Evolutionary conservation across 2,797 vertebrate species (phyloP).

Genomic region (Eulemur coronatus): DNA sequence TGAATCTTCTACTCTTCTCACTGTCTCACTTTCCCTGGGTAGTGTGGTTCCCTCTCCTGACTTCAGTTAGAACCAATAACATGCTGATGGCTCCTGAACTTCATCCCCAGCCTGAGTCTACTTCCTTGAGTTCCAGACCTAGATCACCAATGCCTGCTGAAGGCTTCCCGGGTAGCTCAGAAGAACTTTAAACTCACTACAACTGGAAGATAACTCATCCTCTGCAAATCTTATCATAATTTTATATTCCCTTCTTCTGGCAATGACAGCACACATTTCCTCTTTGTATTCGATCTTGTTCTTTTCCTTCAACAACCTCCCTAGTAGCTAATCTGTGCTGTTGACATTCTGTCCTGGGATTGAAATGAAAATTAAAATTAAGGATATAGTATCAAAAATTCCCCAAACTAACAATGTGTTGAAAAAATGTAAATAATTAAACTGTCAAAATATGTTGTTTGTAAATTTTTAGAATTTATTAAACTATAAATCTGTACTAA

Average conservation of each 20-base stretch:
- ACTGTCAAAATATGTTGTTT: neutral
- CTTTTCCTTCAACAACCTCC: neutral
- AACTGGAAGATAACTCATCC: neutral
- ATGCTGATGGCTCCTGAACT: neutral
- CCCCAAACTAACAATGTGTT: neutral
- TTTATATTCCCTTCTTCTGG: neutral
- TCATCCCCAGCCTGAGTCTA: neutral
- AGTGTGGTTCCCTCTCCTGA: neutral
- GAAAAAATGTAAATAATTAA: neutral
- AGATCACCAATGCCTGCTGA: neutral
- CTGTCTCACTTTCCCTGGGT: neutral
- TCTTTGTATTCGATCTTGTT: neutral
- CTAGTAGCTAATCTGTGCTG: neutral
- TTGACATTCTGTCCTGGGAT: neutral
- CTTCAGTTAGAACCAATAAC: neutral
- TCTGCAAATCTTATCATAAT: neutral
- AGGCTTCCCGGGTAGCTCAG: neutral
- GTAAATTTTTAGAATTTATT: neutral
- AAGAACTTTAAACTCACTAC: neutral
- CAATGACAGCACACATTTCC: neutral
- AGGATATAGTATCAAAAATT: neutral
- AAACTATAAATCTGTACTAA: neutral
- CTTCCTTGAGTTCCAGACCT: neutral
- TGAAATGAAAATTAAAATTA: constrained; percentile 1
- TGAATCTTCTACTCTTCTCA: neutral